Evolutionary conservation across 2,888 invertebrate genomes (phyloP).

Genomic region (Nomada lathburiana): DNA sequence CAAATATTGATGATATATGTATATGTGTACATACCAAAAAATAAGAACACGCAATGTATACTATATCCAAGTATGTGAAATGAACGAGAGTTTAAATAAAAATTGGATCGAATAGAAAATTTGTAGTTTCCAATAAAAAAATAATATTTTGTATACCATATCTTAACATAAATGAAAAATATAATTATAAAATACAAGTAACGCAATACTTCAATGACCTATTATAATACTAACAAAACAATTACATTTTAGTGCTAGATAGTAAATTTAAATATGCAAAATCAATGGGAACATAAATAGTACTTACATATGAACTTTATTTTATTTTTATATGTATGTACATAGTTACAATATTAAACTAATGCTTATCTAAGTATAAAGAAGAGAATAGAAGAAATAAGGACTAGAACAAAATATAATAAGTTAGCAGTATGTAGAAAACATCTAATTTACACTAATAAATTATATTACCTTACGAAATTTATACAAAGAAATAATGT

Average conservation of each 20-base stretch:
- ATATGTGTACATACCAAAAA: not conserved
- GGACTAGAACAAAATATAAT: conserved; percentile 20
- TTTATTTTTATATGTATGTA: conserved; percentile 25
- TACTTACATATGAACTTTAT: conserved; percentile 42
- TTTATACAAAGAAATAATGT: not conserved
- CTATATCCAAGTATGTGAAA: too few relatives aligned
- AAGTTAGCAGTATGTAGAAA: not conserved
- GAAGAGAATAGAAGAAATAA: conserved; percentile 11
- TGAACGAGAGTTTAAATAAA: not conserved
- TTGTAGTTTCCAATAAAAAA: not conserved
- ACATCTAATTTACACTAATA: conserved; percentile 16
- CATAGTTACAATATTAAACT: conserved; percentile 32
- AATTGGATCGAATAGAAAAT: not conserved
- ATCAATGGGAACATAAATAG: conserved; percentile 40
- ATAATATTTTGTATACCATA: not conserved
- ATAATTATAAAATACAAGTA: conserved; percentile 1
- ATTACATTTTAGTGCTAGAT: conserved; percentile 15
- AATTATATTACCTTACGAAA: not conserved
- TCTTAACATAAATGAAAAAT: not conserved
- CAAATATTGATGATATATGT: not conserved
- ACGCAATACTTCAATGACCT: not conserved
- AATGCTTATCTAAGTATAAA: conserved; percentile 16
- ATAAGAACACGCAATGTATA: too few relatives aligned
- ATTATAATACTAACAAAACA: conserved; percentile 6
- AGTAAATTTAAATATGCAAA: conserved; percentile 15